Percentiles rank a stretch among this genome's conserved stretches.
phyloP scores from a whole-genome alignment of 2,113 vertebrate species.

The Aptenodytes forsteri region DNA sequence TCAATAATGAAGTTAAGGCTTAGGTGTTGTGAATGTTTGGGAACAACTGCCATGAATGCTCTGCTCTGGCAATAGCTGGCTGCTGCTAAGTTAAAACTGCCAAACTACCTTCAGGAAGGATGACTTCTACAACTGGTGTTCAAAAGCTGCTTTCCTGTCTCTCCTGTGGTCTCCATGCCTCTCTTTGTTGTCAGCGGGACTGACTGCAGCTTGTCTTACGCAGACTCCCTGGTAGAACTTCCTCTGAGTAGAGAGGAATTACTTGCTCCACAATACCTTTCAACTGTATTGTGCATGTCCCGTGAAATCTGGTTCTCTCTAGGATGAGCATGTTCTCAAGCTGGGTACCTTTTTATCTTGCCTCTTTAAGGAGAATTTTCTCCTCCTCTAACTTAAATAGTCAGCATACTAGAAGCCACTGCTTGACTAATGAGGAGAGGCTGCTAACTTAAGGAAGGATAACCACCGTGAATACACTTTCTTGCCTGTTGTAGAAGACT shows the following conservation, averaged over 20 bases:
- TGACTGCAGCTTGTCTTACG: background rate
- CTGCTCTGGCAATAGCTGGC: background rate
- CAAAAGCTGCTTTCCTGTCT: background rate
- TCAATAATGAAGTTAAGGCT: background rate
- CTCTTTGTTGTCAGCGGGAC: background rate
- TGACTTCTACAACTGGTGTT: background rate
- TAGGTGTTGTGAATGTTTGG: background rate
- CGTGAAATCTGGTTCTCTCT: background rate
- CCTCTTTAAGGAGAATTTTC: background rate
- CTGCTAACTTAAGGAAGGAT: background rate
- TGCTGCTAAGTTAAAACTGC: background rate
- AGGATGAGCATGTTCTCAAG: background rate
- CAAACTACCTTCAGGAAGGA: background rate
- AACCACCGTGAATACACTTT: rapidly evolving
- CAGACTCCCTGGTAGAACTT: background rate
- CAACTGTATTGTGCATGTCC: rapidly evolving
- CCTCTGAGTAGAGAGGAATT: too few species aligned
- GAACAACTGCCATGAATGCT: background rate
- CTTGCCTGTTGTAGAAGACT: background rate
- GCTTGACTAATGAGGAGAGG: background rate
- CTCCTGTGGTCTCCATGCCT: background rate
- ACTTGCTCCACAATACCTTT: background rate
- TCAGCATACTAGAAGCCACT: background rate
- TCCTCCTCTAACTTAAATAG: background rate
- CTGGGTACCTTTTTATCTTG: background rate